These are phyloP conservation scores for Engystomops pustulosus DNA, from an alignment of 2,113 vertebrate genomes.

Conservation along the genomic window DNA sequence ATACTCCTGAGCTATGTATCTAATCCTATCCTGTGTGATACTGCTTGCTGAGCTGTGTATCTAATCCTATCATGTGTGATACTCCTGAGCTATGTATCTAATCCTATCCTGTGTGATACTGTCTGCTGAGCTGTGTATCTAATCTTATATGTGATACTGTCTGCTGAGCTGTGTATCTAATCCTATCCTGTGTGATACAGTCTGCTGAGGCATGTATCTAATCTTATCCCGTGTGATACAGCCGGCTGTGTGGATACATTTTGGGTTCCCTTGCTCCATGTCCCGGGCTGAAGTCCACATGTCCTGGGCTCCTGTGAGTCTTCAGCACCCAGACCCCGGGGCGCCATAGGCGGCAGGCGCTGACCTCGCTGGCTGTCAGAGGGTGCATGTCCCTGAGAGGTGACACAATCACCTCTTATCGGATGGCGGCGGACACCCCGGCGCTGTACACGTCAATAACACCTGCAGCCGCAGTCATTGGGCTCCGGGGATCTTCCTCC, in stretches of 20 bases:
- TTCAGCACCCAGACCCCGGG: conserved; percentile 33
- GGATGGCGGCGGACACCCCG: neutral
- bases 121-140: neutral
- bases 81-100: neutral
- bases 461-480: too few relatives aligned
- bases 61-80: too few relatives aligned
- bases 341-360: conserved; percentile 11
- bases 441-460: neutral
- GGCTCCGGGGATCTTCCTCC: neutral
- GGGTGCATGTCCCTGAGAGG: neutral
- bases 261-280: neutral
- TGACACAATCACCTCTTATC: conserved; percentile 16
- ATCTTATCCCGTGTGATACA: neutral
- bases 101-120: neutral
- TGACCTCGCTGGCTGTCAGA: conserved; percentile 7
- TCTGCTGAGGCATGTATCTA: neutral
- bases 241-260: neutral
- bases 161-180: neutral
- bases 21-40: too few relatives aligned
- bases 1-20: too few relatives aligned
- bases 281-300: conserved; percentile 23
- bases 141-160: neutral
- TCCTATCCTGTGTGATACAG: neutral
- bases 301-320: conserved; percentile 10
- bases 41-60: too few relatives aligned